Conservation (phyloP, 2,888 invertebrate genomes). For the Oscheius myriophilus region DNA sequence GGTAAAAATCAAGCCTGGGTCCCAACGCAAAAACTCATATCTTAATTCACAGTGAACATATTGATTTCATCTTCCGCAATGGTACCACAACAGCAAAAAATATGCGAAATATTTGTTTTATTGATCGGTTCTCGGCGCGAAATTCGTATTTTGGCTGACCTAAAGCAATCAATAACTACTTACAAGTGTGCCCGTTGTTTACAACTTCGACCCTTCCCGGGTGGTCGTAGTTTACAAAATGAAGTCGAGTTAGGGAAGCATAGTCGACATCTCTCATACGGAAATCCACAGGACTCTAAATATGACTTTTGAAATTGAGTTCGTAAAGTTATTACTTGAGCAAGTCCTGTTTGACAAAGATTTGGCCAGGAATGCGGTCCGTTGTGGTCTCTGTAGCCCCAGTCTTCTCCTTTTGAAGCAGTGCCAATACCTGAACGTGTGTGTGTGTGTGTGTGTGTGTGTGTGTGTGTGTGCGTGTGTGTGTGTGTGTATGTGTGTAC, state of each 20-base stretch:
- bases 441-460: no score
- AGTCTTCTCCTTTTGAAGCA: constrained; percentile 34
- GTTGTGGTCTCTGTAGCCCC: constrained; percentile 62
- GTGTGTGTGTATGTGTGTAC: no score
- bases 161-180: constrained; percentile 9
- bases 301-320: constrained; percentile 6
- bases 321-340: constrained; percentile 36
- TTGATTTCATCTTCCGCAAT: no score
- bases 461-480: no score
- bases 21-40: no score
- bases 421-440: no score
- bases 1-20: no score
- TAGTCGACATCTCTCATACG: constrained; percentile 61
- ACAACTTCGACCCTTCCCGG: constrained; percentile 51
- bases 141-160: no score
- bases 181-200: constrained; percentile 66
- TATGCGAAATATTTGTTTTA: no score
- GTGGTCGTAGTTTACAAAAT: constrained; percentile 64
- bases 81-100: no score
- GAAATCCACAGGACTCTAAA: constrained; percentile 69
- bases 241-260: constrained; percentile 53
- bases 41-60: no score
- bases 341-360: constrained; percentile 51
- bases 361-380: constrained; percentile 64
- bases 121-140: no score